Evolutionary conservation across 2,113 vertebrate species (phyloP).

Genomic region (Epinephelus moara): DNA sequence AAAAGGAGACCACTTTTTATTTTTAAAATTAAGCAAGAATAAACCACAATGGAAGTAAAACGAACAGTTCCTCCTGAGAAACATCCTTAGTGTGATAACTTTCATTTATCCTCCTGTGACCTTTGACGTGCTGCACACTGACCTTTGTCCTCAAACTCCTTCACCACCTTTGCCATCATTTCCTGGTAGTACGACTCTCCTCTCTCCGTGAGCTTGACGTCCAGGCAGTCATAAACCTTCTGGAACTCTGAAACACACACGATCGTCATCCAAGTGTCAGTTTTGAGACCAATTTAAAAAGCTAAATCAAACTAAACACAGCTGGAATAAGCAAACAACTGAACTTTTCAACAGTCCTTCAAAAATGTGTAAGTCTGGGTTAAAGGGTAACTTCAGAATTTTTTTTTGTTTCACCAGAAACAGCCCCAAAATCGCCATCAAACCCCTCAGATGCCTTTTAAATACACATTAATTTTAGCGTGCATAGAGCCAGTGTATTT

Average conservation of each 20-base stretch:
- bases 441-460: too few species aligned
- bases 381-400: too few species aligned
- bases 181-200: slow-evolving; percentile 97
- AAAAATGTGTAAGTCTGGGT: background rate
- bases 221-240: slow-evolving; percentile 93
- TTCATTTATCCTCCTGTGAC: background rate
- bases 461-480: too few species aligned
- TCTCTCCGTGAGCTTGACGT: slow-evolving; percentile 88
- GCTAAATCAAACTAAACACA: too few species aligned
- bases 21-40: background rate
- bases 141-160: slow-evolving; percentile 86
- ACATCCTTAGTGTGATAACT: background rate
- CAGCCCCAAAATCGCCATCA: too few species aligned
- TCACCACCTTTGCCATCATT: slow-evolving; percentile 90
- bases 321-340: background rate
- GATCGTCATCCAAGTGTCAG: too few species aligned
- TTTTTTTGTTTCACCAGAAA: too few species aligned
- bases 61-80: background rate
- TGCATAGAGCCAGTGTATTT: too few species aligned
- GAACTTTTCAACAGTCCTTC: background rate
- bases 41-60: background rate
- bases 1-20: background rate
- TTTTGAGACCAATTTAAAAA: background rate
- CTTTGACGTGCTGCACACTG: background rate
- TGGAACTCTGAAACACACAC: slow-evolving; percentile 89